A percentile compares a stretch with the other conserved stretches of the same genome.
phyloP scores from a whole-genome alignment of 2,888 invertebrate genomes.

The Cephus pulcher region DNA sequence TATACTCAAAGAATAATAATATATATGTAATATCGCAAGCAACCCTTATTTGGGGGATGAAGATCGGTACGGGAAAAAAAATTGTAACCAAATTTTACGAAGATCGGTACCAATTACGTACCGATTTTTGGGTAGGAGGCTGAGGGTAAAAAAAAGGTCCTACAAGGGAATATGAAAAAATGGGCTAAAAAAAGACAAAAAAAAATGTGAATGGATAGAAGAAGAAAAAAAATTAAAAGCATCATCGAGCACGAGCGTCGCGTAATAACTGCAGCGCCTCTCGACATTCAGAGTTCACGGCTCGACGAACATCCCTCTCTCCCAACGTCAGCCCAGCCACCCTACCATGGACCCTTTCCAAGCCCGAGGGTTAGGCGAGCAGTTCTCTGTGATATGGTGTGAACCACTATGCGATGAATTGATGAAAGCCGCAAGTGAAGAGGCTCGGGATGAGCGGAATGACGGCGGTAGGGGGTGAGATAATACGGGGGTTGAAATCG shows the following conservation, averaged over 20 bases:
- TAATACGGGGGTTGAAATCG: conserved; percentile 2
- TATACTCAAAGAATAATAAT: neutral
- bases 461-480: neutral
- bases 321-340: neutral
- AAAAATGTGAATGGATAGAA: neutral
- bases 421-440: conserved; percentile 15
- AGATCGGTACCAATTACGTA: neutral
- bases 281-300: conserved; percentile 23
- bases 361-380: conserved; percentile 9
- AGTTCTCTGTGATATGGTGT: conserved; percentile 21
- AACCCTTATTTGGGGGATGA: neutral
- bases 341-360: neutral
- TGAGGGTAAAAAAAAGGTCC: neutral
- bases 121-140: neutral
- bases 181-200: neutral
- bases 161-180: neutral
- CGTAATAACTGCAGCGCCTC: conserved; percentile 8
- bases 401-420: conserved; percentile 22
- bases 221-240: neutral
- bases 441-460: conserved; percentile 5
- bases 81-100: neutral
- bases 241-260: neutral
- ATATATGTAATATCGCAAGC: neutral
- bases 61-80: neutral
- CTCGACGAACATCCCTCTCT: conserved; percentile 10